These are phyloP conservation scores for Hydrophis major DNA, from an alignment of 2,797 vertebrate genomes.

Conservation along the genomic window DNA sequence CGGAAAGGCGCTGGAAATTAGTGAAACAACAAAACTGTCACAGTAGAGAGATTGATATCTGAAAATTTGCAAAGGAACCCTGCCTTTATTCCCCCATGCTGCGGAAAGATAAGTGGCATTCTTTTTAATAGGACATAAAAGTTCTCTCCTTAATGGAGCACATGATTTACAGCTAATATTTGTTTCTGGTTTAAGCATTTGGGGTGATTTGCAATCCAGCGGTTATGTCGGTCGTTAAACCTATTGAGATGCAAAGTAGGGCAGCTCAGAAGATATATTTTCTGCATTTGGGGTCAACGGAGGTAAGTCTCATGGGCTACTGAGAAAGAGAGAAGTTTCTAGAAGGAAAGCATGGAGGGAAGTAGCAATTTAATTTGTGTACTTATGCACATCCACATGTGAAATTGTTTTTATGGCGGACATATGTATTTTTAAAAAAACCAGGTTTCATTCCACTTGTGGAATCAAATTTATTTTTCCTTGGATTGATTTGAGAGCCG, in stretches of 20 bases:
- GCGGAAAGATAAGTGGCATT: constrained; percentile 46
- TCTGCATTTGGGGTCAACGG: neutral
- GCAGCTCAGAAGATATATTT: constrained; percentile 12
- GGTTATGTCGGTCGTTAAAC: constrained; percentile 35
- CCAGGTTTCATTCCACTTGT: neutral
- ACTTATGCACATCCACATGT: neutral
- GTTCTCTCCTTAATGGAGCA: constrained; percentile 36
- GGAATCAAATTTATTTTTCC: neutral
- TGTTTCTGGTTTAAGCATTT: constrained; percentile 37
- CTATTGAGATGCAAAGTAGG: constrained; percentile 26
- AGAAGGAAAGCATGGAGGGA: neutral
- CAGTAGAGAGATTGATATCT: constrained; percentile 35
- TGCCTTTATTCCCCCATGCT: constrained; percentile 45
- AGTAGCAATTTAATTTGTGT: neutral
- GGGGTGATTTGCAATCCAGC: constrained; percentile 41
- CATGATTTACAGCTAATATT: constrained; percentile 53
- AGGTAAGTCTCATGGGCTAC: no score
- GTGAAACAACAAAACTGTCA: constrained; percentile 52
- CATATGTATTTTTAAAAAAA: neutral
- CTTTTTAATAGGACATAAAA: neutral
- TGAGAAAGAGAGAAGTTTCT: neutral
- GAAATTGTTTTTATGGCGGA: neutral
- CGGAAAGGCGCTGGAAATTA: constrained; percentile 51
- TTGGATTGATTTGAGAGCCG: neutral
- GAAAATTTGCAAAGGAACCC: constrained; percentile 49